Percentiles rank a stretch among this genome's conserved stretches.
These are phyloP conservation scores for Lipophrys pholis DNA, from an alignment of 2,113 vertebrate genomes.

Conservation along the genomic window DNA sequence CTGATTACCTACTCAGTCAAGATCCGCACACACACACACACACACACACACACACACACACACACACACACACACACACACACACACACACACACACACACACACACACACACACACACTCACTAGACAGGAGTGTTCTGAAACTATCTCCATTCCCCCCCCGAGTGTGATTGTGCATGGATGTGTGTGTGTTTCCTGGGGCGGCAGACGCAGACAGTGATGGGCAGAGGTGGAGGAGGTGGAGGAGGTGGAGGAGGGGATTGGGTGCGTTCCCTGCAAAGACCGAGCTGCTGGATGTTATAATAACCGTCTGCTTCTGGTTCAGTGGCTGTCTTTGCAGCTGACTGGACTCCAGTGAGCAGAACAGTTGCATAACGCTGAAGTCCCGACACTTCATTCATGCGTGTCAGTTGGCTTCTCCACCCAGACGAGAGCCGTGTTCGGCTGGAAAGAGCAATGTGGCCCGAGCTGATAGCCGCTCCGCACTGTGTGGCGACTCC, in stretches of 20 bases:
- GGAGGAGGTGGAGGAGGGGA: conserved; percentile 17
- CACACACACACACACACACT: not conserved
- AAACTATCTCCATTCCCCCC: conserved; percentile 15
- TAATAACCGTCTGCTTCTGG: conserved; percentile 71
- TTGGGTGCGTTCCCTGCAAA: not conserved
- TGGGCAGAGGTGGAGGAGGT: conserved; percentile 17
- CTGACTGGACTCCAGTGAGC: conserved; percentile 42
- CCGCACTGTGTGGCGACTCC: too few relatives aligned
- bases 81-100: conserved; percentile 15
- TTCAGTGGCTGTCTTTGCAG: conserved; percentile 66
- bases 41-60: conserved; percentile 20
- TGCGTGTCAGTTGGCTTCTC: conserved; percentile 27
- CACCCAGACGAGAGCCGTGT: conserved; percentile 18
- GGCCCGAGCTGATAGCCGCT: not conserved
- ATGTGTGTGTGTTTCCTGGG: conserved; percentile 51
- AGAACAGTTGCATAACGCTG: conserved; percentile 60
- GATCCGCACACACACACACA: not conserved
- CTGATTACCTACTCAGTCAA: conserved; percentile 60
- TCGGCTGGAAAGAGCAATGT: conserved; percentile 27
- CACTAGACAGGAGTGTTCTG: conserved; percentile 13
- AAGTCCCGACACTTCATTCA: conserved; percentile 53
- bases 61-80: not conserved
- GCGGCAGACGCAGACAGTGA: conserved; percentile 57
- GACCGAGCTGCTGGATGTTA: conserved; percentile 42
- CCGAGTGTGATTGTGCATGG: conserved; percentile 43